Evolutionary conservation across 1,140 invertebrate species (phyloP).

Genomic region (Eciton burchellii): DNA sequence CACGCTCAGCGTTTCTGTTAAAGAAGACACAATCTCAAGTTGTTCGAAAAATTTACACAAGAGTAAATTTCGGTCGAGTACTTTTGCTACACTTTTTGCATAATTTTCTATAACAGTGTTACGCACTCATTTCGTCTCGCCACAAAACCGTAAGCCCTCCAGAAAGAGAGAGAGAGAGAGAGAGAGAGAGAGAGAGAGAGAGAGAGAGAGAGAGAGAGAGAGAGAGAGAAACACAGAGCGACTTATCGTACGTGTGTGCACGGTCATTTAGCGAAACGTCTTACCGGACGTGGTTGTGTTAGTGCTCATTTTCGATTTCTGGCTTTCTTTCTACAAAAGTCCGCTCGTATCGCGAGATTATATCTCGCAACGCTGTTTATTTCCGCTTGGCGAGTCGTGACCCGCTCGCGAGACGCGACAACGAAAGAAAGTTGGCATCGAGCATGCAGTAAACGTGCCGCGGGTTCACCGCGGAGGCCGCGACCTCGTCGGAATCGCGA

Average conservation of each 20-base stretch:
- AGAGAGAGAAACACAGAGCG: neutral
- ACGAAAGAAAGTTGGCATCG: neutral
- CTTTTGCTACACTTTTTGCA: no score
- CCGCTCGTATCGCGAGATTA: slow-evolving; percentile 1
- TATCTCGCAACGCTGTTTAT: slow-evolving; percentile 35
- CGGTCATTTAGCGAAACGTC: neutral
- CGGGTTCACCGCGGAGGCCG: neutral
- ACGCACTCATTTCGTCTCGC: no score
- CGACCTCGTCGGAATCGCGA: neutral
- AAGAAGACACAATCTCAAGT: no score
- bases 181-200: neutral
- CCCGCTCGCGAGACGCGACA: neutral
- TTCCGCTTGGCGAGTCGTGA: neutral
- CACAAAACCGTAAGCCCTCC: no score
- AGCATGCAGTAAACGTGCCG: no score
- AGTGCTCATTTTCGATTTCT: slow-evolving; percentile 38
- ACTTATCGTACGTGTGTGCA: neutral
- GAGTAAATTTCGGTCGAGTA: no score
- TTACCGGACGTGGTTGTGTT: slow-evolving; percentile 4
- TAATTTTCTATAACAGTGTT: no score
- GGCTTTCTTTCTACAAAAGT: neutral
- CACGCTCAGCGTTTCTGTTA: no score
- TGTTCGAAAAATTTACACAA: no score
- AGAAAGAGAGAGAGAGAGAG: no score
- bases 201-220: no score